Conservation (phyloP, 2,113 vertebrate species). For the Petrocephalus microphthalmus region DNA sequence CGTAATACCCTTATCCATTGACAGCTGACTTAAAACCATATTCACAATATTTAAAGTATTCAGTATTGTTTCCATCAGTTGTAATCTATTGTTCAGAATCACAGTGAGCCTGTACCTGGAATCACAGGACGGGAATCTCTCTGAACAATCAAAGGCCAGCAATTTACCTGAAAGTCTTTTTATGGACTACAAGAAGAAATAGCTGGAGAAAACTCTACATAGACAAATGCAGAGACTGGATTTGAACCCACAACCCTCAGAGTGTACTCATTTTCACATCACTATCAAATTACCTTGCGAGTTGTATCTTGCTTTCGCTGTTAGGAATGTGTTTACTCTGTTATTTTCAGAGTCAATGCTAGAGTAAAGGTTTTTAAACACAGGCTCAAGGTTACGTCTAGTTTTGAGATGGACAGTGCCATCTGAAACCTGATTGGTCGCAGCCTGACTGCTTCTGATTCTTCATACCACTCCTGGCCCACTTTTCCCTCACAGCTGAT, state of each 20-base stretch:
- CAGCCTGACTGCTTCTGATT: conserved; percentile 28
- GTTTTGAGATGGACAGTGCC: background rate
- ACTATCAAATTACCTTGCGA: background rate
- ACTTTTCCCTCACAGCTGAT: conserved; percentile 56
- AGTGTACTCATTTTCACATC: background rate
- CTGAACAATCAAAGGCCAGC: background rate
- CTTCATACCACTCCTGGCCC: conserved; percentile 47
- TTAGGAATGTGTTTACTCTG: background rate
- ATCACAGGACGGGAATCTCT: background rate
- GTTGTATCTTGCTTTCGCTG: background rate
- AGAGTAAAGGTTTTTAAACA: background rate
- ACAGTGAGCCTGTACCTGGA: background rate
- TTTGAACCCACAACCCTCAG: background rate
- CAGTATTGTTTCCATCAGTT: background rate
- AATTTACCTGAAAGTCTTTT: background rate
- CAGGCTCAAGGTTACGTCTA: background rate
- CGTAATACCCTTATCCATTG: background rate
- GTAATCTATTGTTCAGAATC: background rate
- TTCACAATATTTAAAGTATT: background rate
- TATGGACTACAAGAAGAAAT: background rate
- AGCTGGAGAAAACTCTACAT: background rate
- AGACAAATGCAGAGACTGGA: background rate
- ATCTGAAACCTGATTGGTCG: conserved; percentile 12
- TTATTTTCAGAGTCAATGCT: background rate
- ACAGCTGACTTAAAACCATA: background rate